A percentile compares a stretch with the other conserved stretches of the same genome.
Evolutionary conservation across 2,888 invertebrate species (phyloP).

Genomic region (Spilosoma lubricipeda): DNA sequence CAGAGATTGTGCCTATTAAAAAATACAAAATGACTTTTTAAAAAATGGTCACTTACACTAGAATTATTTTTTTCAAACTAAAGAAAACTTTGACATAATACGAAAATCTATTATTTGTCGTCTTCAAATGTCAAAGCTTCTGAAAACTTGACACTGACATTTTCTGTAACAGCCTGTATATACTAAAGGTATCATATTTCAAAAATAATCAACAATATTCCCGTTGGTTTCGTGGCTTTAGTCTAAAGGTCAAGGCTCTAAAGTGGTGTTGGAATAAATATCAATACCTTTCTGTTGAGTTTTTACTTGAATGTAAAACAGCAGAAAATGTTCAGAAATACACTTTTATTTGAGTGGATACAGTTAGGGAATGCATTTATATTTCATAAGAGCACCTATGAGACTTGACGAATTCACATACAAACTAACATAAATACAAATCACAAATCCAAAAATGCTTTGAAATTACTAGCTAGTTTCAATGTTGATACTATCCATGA

Average conservation of each 20-base stretch:
- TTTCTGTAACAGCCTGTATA: background rate
- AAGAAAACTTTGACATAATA: background rate
- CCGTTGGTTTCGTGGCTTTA: slow-evolving; percentile 14
- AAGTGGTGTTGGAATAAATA: slow-evolving; percentile 34
- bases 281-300: slow-evolving; percentile 22
- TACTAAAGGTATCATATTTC: background rate
- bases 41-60: too few relatives aligned
- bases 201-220: background rate
- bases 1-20: too few relatives aligned
- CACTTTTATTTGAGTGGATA: background rate
- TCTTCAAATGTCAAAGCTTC: background rate
- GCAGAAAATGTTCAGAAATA: background rate
- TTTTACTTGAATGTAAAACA: background rate
- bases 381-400: too few relatives aligned
- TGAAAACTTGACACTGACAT: background rate
- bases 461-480: too few relatives aligned
- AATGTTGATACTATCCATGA: too few relatives aligned
- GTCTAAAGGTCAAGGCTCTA: slow-evolving; percentile 31
- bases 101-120: background rate
- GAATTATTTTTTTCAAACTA: too few relatives aligned
- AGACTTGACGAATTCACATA: too few relatives aligned
- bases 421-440: too few relatives aligned
- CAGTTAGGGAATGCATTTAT: background rate
- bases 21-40: too few relatives aligned
- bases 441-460: too few relatives aligned